A percentile compares a stretch with the other conserved stretches of the same genome.
phyloP scores from a whole-genome alignment of 1,140 invertebrate species.

The Druon quercuslanigerum region DNA sequence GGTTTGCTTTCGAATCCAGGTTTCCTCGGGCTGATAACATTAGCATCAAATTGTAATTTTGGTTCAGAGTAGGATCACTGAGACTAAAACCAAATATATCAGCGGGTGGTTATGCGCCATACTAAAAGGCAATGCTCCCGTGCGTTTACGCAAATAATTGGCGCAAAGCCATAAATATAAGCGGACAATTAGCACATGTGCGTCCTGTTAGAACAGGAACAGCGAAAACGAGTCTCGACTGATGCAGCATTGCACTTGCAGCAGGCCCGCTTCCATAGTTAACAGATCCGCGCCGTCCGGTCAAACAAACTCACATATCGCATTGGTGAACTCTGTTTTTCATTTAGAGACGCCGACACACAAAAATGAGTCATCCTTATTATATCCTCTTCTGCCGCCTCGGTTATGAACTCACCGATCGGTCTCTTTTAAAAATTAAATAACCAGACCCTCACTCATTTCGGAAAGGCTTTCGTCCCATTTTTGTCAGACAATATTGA shows the following conservation, averaged over 20 bases:
- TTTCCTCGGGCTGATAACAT: too few relatives aligned
- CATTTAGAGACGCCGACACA: constrained; percentile 1
- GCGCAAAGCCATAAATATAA: constrained; percentile 60
- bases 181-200: constrained; percentile 59
- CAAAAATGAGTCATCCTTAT: constrained; percentile 13
- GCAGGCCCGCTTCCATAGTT: constrained; percentile 50
- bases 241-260: constrained; percentile 20
- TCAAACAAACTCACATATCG: constrained; percentile 39
- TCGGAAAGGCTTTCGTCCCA: too few relatives aligned
- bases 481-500: too few relatives aligned
- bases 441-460: neutral
- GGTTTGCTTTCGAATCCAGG: too few relatives aligned
- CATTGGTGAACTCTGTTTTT: too few relatives aligned
- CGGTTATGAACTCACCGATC: constrained; percentile 9
- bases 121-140: constrained; percentile 23
- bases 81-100: too few relatives aligned
- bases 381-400: neutral
- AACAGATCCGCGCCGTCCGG: constrained; percentile 46
- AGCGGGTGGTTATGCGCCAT: too few relatives aligned
- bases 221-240: constrained; percentile 25
- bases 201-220: constrained; percentile 1
- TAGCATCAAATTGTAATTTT: too few relatives aligned
- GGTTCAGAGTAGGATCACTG: too few relatives aligned
- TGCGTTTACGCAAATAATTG: constrained; percentile 59
- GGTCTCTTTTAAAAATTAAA: constrained; percentile 21